Evolutionary conservation across 1,140 invertebrate genomes (phyloP).

Genomic region (Drosophila sp.): DNA sequence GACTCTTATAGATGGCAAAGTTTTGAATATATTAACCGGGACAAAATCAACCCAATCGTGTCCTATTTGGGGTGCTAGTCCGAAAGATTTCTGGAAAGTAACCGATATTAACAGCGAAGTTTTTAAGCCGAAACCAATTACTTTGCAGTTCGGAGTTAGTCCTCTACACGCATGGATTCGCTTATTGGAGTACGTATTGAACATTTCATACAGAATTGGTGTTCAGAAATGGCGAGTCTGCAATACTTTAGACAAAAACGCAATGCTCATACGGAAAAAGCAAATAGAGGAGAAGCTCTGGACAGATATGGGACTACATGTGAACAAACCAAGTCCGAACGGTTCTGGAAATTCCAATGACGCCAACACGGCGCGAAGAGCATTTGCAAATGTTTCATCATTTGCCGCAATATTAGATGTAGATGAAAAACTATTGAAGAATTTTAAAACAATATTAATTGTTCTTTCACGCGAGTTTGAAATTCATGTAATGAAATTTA

Average conservation of each 20-base stretch:
- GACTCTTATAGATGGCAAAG: too few relatives aligned
- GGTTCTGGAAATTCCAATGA: constrained; percentile 31
- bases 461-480: too few relatives aligned
- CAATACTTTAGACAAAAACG: constrained; percentile 16
- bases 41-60: too few relatives aligned
- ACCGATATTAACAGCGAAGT: too few relatives aligned
- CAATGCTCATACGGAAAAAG: constrained; percentile 20
- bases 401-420: constrained; percentile 18
- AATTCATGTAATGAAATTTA: too few relatives aligned
- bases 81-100: too few relatives aligned
- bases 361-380: constrained; percentile 24
- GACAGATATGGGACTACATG: constrained; percentile 26
- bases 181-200: constrained; percentile 34
- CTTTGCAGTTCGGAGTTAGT: constrained; percentile 26
- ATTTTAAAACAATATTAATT: constrained; percentile 4
- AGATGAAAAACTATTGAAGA: constrained; percentile 11
- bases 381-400: constrained; percentile 12
- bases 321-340: constrained; percentile 39
- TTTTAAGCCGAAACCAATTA: constrained; percentile 2
- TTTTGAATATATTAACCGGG: too few relatives aligned
- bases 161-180: constrained; percentile 34
- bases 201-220: constrained; percentile 32
- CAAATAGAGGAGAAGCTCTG: constrained; percentile 27
- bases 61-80: too few relatives aligned
- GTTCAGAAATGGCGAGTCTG: constrained; percentile 29